Conservation (phyloP, 1,140 invertebrate species). For the Aplysia californica region DNA sequence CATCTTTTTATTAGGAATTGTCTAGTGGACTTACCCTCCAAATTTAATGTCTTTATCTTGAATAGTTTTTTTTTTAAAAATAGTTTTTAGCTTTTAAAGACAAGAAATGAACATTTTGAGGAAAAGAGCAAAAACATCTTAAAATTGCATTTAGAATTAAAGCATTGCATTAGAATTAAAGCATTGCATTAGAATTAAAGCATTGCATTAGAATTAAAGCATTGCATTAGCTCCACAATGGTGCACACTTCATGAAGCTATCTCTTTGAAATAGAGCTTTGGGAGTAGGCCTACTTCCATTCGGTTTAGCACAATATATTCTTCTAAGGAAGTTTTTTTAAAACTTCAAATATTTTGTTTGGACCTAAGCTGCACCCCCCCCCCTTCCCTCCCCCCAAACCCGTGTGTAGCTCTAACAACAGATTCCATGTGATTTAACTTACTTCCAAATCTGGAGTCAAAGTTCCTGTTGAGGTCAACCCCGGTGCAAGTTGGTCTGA, state of each 20-base stretch:
- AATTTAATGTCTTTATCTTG: too few species aligned
- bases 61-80: neutral
- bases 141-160: neutral
- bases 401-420: neutral
- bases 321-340: neutral
- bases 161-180: too few species aligned
- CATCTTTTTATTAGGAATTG: neutral
- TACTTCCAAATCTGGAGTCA: constrained; percentile 37
- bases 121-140: too few species aligned
- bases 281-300: too few species aligned
- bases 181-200: too few species aligned
- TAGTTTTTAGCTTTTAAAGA: neutral
- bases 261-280: too few species aligned
- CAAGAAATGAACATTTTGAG: too few species aligned
- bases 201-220: too few species aligned
- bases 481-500: constrained; percentile 21
- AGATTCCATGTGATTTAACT: neutral
- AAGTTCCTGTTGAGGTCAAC: constrained; percentile 47
- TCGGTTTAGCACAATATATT: neutral
- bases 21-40: too few species aligned
- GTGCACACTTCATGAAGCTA: too few species aligned
- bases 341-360: neutral
- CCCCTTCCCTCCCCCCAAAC: neutral
- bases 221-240: too few species aligned
- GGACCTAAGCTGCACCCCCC: neutral